Evolutionary conservation across 2,113 vertebrate genomes (phyloP), one percentile per base, ranked within the genome.

Genomic region (Engystomops pustulosus): DNA sequence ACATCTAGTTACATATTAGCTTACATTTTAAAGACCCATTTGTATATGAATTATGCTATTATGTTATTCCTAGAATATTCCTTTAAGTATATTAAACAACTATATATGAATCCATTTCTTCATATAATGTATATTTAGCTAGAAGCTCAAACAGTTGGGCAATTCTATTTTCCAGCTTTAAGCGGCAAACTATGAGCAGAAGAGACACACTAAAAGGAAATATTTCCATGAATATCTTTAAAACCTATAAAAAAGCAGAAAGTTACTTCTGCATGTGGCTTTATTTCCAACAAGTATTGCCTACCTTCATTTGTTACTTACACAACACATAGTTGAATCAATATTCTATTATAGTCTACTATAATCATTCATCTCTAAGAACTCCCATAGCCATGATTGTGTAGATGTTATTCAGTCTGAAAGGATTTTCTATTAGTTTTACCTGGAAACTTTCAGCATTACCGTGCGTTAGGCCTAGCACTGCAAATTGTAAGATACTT

Each of bases 301-400:
- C 72, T 84, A 20, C 60, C 30, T 72, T 72, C 41, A 55, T 82
- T 62, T 44, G 9, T 68, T 78, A 14, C 81, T 77, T 76, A 9
- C 72, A 68, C 71, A 34, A 68, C 2, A 47, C n/a, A 17, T 77
- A 77, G 44, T 1, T 38, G 23, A 84, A 84, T 84, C 60, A 84
- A 84, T 78, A 84, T 78, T 76, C 82, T 69, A 69, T 84, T 78
- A 78, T 44, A 69, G 32, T n/a, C 51, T 8, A 27, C 74, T 55
- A 70, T 55, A 69, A 84, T 78, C 23, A 84, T 55, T 69, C 23
- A 77, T 77, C 72, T 27, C n/a, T 6, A 17, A 18, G 34, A 7
- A 38, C 58, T 77, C 41, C 32, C 62, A 51, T 49, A 68, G 47
- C 45, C 11, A 25, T 49, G 6, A 34, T 18, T 69, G 74, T 41